A percentile compares a stretch with the other conserved stretches of the same genome.
phyloP scores from a whole-genome alignment of 2,888 invertebrate genomes.

The Orchesellides sinensis region DNA sequence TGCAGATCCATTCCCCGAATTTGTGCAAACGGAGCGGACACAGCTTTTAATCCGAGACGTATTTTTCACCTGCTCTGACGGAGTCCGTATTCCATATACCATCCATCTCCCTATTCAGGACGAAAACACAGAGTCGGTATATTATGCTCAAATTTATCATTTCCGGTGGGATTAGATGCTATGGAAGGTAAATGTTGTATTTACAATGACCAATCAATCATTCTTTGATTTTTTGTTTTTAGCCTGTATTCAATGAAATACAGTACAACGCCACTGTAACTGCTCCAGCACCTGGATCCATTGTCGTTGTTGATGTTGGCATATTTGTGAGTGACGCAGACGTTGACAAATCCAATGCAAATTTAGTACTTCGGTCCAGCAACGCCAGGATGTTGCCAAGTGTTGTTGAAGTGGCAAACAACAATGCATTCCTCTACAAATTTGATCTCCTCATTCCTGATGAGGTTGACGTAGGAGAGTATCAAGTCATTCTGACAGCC shows the following conservation, averaged over 20 bases:
- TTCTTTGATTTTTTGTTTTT: neutral
- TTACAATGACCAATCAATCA: too few species aligned
- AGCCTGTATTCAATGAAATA: neutral
- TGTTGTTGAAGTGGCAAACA: neutral
- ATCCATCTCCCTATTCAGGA: slow-evolving; percentile 10
- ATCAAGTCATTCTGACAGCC: slow-evolving; percentile 18
- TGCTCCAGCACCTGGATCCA: neutral
- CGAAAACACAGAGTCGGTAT: slow-evolving; percentile 25
- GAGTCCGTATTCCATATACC: neutral
- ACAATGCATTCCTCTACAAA: neutral
- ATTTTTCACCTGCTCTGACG: slow-evolving; percentile 21
- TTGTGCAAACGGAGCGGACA: slow-evolving; percentile 3
- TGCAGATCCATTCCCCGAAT: neutral
- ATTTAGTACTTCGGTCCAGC: slow-evolving; percentile 6
- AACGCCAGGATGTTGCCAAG: slow-evolving; percentile 6
- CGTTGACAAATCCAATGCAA: slow-evolving; percentile 9
- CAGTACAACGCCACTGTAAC: neutral
- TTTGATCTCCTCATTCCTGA: neutral
- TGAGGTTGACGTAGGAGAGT: neutral
- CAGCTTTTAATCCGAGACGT: slow-evolving; percentile 5
- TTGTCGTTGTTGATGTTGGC: neutral
- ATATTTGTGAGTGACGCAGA: slow-evolving; percentile 11
- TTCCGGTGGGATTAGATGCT: neutral
- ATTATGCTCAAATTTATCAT: too few species aligned
- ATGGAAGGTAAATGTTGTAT: too few species aligned